Evolutionary conservation across 2,797 vertebrate species (phyloP).

Genomic region (Paedocypris micromegethes): DNA sequence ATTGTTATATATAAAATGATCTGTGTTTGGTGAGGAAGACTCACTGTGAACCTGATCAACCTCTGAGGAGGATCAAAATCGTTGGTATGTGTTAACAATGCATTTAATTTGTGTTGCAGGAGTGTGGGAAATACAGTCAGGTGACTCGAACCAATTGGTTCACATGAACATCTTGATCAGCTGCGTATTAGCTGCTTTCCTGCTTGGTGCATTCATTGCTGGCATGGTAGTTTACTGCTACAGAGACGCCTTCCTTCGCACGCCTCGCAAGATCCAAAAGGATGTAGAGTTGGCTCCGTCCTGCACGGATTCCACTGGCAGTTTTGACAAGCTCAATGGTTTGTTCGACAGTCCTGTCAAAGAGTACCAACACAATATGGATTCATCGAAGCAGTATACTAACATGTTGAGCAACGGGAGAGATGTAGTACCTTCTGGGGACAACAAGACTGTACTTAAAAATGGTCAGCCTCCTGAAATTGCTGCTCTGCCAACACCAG

Average conservation of each 20-base stretch:
- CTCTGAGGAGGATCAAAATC: too few relatives aligned
- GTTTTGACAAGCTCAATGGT: conserved; percentile 91
- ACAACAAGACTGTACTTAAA: conserved; percentile 85
- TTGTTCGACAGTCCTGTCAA: conserved; percentile 96
- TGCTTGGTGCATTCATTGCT: conserved; percentile 91
- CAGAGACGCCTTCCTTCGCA: conserved; percentile 84
- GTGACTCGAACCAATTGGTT: conserved; percentile 96
- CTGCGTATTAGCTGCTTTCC: conserved; percentile 93
- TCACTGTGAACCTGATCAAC: too few relatives aligned
- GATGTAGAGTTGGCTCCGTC: conserved; percentile 90
- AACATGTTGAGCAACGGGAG: conserved; percentile 87
- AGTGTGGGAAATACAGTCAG: conserved; percentile 91
- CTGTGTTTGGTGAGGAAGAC: too few relatives aligned
- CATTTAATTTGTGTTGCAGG: conserved; percentile 72
- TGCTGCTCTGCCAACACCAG: conserved; percentile 90
- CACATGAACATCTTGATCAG: conserved; percentile 99
- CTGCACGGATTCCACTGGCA: conserved; percentile 89
- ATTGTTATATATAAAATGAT: too few relatives aligned
- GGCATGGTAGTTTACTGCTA: conserved; percentile 96
- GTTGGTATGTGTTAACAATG: not conserved
- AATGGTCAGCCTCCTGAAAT: conserved; percentile 88
- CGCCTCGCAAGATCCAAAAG: conserved; percentile 87
- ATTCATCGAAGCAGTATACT: conserved; percentile 91
- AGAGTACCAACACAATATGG: conserved; percentile 90
- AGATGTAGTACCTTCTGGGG: conserved; percentile 76